Evolutionary conservation across 2,113 vertebrate genomes (phyloP).

Genomic region (Vombatus ursinus): DNA sequence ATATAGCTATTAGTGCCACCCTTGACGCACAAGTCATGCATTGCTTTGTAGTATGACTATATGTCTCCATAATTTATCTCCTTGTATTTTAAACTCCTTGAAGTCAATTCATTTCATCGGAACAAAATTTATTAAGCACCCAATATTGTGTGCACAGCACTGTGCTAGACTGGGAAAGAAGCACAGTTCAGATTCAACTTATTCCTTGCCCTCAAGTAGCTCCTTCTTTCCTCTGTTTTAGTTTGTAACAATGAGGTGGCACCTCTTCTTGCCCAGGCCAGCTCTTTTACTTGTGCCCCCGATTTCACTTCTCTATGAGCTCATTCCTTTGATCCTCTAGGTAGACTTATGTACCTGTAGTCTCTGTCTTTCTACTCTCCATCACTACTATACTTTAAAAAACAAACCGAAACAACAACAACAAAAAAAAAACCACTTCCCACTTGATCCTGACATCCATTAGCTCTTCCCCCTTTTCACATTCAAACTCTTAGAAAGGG

Average conservation of each 20-base stretch:
- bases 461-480: not conserved
- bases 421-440: not conserved
- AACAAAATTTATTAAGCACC: not conserved
- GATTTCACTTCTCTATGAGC: not conserved
- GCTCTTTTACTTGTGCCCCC: not conserved
- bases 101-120: not conserved
- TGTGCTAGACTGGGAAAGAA: not conserved
- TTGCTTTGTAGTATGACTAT: not conserved
- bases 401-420: too few species aligned
- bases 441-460: not conserved
- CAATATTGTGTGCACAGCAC: not conserved
- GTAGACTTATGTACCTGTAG: not conserved
- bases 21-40: not conserved
- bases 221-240: not conserved
- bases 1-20: not conserved
- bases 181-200: not conserved
- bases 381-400: not conserved
- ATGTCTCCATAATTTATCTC: not conserved
- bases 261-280: not conserved
- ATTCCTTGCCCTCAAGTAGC: not conserved
- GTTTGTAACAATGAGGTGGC: not conserved
- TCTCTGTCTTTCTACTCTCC: not conserved
- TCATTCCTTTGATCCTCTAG: not conserved
- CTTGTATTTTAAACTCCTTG: not conserved
- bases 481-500: not conserved